Evolutionary conservation across 2,113 vertebrate species (phyloP).

Genomic region (Ammodytes dubius): DNA sequence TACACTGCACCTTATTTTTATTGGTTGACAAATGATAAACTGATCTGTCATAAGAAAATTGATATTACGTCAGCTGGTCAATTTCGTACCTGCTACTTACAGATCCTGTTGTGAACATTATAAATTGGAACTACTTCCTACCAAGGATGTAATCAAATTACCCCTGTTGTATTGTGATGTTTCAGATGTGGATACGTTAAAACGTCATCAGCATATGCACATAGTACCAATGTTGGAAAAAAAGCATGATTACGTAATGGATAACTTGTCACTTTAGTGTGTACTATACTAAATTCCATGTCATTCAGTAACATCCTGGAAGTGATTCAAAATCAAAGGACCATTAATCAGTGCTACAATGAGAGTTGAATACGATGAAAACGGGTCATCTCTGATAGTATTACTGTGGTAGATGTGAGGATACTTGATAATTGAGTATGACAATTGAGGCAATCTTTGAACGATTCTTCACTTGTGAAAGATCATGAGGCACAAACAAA

Average conservation of each 20-base stretch:
- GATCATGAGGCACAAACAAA: slow-evolving; percentile 18
- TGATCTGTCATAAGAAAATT: too few relatives aligned
- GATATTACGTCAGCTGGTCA: too few relatives aligned
- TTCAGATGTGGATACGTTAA: not conserved
- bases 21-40: too few relatives aligned
- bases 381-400: not conserved
- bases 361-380: not conserved
- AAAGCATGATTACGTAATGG: not conserved
- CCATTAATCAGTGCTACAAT: not conserved
- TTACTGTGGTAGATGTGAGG: not conserved
- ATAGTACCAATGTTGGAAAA: not conserved
- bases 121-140: not conserved
- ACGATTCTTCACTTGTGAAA: not conserved
- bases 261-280: not conserved
- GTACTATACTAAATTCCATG: too few relatives aligned
- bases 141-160: too few relatives aligned
- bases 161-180: not conserved
- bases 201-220: not conserved
- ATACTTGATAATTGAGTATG: slow-evolving; percentile 14
- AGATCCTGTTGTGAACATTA: not conserved
- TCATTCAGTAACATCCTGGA: not conserved
- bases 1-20: too few relatives aligned
- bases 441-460: slow-evolving; percentile 13
- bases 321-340: not conserved
- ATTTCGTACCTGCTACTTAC: not conserved